phyloP scores from a whole-genome alignment of 2,888 invertebrate genomes.

The Aleiodes testaceus region DNA sequence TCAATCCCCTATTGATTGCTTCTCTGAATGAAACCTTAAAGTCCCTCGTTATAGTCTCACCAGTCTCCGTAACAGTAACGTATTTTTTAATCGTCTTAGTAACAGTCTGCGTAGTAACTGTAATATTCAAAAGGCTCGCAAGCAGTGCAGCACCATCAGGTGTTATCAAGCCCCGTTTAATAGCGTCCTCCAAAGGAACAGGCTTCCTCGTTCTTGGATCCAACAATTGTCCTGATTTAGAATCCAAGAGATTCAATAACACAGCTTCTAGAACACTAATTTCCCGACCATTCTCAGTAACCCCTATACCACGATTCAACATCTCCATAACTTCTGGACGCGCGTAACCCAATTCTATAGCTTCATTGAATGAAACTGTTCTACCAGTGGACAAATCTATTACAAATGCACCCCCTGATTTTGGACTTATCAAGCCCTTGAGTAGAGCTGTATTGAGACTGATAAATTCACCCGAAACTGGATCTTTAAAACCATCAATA shows the following conservation, averaged over 20 bases:
- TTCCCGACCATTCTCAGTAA: conserved; percentile 84
- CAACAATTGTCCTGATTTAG: conserved; percentile 88
- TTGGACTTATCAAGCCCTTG: conserved; percentile 84
- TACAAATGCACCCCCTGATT: conserved; percentile 81
- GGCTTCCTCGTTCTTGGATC: conserved; percentile 82
- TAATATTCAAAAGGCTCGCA: conserved; percentile 89
- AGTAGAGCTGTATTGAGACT: conserved; percentile 88
- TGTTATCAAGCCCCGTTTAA: conserved; percentile 88
- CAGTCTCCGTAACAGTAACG: conserved; percentile 83
- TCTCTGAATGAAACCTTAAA: conserved; percentile 83
- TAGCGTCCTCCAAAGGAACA: conserved; percentile 88
- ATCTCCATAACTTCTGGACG: conserved; percentile 91
- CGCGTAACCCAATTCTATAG: conserved; percentile 84
- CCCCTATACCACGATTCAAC: conserved; percentile 87
- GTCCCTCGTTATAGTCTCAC: conserved; percentile 74
- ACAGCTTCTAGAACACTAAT: conserved; percentile 91
- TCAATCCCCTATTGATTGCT: conserved; percentile 84
- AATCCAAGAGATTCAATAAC: conserved; percentile 88
- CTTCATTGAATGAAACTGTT: conserved; percentile 85
- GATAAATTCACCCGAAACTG: conserved; percentile 85
- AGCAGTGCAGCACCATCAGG: conserved; percentile 90
- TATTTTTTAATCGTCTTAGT: conserved; percentile 89
- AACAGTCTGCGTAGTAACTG: conserved; percentile 89
- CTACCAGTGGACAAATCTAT: conserved; percentile 84
- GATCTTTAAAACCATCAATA: conserved; percentile 92